Evolutionary conservation across 2,797 vertebrate genomes (phyloP).

Genomic region (Euphonia xanthogaster): DNA sequence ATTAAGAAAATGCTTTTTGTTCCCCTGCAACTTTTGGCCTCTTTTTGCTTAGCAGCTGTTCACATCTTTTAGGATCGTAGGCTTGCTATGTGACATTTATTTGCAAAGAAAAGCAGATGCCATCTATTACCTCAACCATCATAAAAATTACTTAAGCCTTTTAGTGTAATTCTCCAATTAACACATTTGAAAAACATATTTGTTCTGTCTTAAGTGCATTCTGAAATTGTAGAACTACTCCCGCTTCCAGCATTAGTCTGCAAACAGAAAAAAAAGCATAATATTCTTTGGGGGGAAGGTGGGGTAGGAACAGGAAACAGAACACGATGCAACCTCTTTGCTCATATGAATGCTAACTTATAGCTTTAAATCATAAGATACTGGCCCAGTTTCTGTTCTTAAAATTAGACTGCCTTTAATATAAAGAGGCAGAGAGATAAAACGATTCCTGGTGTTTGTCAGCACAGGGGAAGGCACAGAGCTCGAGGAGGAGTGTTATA

Average conservation of each 20-base stretch:
- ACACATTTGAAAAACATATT: background rate
- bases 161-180: background rate
- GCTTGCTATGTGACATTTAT: background rate
- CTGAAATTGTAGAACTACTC: background rate
- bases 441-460: background rate
- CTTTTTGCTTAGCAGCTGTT: background rate
- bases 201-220: background rate
- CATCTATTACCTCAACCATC: background rate
- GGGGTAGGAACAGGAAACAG: background rate
- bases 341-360: background rate
- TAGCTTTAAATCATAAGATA: background rate
- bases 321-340: background rate
- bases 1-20: background rate
- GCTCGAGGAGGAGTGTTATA: background rate
- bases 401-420: slow-evolving; percentile 1
- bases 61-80: background rate
- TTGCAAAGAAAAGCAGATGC: background rate
- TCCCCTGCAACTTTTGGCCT: background rate
- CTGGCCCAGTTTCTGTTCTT: background rate
- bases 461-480: background rate
- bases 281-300: background rate
- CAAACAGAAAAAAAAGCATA: background rate
- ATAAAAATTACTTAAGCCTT: background rate
- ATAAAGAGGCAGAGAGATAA: background rate
- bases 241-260: background rate